Conservation (phyloP, 2,113 vertebrate genomes). For the Malaclemys terrapin region DNA sequence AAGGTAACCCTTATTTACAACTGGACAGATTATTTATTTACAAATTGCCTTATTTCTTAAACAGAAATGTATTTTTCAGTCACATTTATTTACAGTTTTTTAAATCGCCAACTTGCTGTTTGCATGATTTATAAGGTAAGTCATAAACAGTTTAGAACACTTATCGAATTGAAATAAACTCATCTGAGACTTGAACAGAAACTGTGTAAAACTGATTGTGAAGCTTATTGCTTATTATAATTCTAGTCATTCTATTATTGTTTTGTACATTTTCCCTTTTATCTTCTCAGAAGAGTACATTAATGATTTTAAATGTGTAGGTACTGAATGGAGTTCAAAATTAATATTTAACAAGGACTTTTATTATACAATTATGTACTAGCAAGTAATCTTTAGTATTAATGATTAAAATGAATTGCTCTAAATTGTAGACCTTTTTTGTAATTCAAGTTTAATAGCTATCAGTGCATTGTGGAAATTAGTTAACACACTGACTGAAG, state of each 20-base stretch:
- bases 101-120: not conserved
- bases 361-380: not conserved
- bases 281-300: not conserved
- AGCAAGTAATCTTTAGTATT: not conserved
- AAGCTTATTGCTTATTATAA: not conserved
- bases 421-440: not conserved
- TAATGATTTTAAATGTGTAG: not conserved
- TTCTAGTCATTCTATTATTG: not conserved
- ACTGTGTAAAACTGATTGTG: not conserved
- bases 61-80: not conserved
- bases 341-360: not conserved
- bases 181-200: not conserved
- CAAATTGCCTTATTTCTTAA: not conserved
- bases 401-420: not conserved
- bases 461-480: not conserved
- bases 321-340: not conserved
- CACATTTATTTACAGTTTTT: slow-evolving; percentile 26
- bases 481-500: not conserved
- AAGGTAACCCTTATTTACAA: slow-evolving; percentile 47
- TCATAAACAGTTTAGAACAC: not conserved
- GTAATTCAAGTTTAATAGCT: not conserved
- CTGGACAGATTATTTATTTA: slow-evolving; percentile 30
- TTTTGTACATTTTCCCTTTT: not conserved
- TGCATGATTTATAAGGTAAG: slow-evolving; percentile 70
- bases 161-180: slow-evolving; percentile 17